Conservation (phyloP, 2,113 vertebrate species). For the Dicaeum eximium region DNA sequence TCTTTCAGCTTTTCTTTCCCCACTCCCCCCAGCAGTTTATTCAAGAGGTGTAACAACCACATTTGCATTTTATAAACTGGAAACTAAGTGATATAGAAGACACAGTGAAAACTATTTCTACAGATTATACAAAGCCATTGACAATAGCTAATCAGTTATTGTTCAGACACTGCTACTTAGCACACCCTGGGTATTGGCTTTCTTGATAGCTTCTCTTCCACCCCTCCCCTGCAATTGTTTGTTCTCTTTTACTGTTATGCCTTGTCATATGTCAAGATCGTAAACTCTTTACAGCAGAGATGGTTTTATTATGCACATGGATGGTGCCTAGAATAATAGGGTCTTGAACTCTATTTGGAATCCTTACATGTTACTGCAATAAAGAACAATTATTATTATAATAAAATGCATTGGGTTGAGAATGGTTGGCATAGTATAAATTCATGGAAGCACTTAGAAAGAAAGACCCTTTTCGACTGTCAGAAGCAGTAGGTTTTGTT, state of each 20-base stretch:
- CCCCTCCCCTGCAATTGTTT: slow-evolving; percentile 14
- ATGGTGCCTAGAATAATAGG: slow-evolving; percentile 32
- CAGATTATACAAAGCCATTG: slow-evolving; percentile 29
- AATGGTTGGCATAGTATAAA: not conserved
- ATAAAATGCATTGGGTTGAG: slow-evolving; percentile 32
- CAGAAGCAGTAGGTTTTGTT: slow-evolving; percentile 5
- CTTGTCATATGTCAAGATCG: slow-evolving; percentile 27
- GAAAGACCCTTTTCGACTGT: not conserved
- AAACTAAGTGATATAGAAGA: not conserved
- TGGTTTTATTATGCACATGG: slow-evolving; percentile 33
- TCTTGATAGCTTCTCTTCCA: slow-evolving; percentile 20
- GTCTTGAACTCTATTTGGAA: slow-evolving; percentile 42
- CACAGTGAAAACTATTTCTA: not conserved
- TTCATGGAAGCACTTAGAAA: not conserved
- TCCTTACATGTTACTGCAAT: slow-evolving; percentile 40
- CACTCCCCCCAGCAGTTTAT: not conserved
- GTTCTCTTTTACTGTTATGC: slow-evolving; percentile 41
- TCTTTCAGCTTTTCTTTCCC: not conserved
- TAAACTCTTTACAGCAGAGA: slow-evolving; percentile 55
- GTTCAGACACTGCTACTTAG: slow-evolving; percentile 26
- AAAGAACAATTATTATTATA: slow-evolving; percentile 57
- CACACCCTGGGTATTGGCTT: not conserved
- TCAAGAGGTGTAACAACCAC: not conserved
- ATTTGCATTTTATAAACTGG: not conserved
- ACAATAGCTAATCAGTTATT: slow-evolving; percentile 45